Base-by-base conservation (phyloP, 2,113 vertebrate species). In the Cynoglossus semilaevis region DNA sequence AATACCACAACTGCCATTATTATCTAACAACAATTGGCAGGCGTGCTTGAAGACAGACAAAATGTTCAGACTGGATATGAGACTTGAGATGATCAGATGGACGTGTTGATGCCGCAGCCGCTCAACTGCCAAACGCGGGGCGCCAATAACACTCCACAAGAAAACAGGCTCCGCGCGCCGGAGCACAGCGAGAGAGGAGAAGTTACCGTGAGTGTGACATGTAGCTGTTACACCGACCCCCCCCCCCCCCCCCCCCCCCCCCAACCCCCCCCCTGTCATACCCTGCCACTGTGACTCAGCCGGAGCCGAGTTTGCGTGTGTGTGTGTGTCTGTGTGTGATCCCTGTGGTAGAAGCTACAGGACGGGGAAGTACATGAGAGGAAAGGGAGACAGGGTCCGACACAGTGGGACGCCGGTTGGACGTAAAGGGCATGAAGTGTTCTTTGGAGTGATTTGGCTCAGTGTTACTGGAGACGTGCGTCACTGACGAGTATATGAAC, bases 191-290 rank as follows among this genome's bases (percentile, higher is more conserved):
- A 62, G 69, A 63, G 54, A 70, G 62, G 48, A 60, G 22, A 62
- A 66, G 71, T 73, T 68, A 80, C 73, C 55, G 50, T 72, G 62
- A 70, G 70, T 63, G 60, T 74, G 83, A 68, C 72, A 72, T 51
- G 71, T 50, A 61, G 74, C 54, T 55, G 38, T 75, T 72, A 66
- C 14, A 65, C 65, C 57, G 58, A 29, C 3, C 6, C 22, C 6
- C 22, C 6, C 22, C 6, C 22, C 6, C 22, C 22, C 22, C 6
- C 22, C 6, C 22, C n/a, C n/a, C n/a, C n/a, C n/a, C n/a, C n/a
- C n/a, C n/a, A n/a, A n/a, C n/a, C n/a, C n/a, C n/a, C n/a, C n/a
- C n/a, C n/a, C n/a, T n/a, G n/a, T n/a, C n/a, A n/a, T n/a, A n/a
- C n/a, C n/a, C n/a, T n/a, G n/a, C n/a, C n/a, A n/a, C n/a, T n/a